These are phyloP conservation scores for Pelusios castaneus DNA, from an alignment of 2,113 vertebrate genomes.

Conservation along the genomic window DNA sequence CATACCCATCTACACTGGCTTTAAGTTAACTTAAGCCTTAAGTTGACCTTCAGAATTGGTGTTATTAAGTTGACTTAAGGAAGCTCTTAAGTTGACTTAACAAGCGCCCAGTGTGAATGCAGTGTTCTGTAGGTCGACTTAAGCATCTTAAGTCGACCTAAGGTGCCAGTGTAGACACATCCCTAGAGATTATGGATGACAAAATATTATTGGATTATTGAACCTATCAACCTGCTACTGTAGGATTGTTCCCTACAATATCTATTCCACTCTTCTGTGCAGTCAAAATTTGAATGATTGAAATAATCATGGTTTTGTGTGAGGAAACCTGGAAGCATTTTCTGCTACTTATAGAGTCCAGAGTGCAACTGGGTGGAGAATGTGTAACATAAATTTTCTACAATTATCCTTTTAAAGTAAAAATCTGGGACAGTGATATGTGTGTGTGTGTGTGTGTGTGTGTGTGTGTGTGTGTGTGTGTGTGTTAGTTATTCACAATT, in stretches of 20 bases:
- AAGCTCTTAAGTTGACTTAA: no score
- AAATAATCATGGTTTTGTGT: background rate
- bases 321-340: background rate
- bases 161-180: no score
- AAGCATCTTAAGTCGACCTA: no score
- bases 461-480: background rate
- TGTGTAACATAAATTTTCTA: background rate
- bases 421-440: background rate
- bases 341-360: background rate
- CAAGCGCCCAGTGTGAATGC: no score
- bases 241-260: background rate
- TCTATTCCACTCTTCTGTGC: background rate
- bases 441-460: background rate
- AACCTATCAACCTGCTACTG: background rate
- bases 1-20: no score
- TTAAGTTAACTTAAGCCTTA: no score
- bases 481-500: background rate
- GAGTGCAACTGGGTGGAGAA: background rate
- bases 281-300: background rate
- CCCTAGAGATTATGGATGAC: rapidly evolving
- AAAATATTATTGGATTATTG: background rate
- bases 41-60: no score
- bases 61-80: no score
- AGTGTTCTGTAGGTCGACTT: no score
- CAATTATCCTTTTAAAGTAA: background rate